phyloP scores from a whole-genome alignment of 2,888 invertebrate species.

The Cotesia congregata region DNA sequence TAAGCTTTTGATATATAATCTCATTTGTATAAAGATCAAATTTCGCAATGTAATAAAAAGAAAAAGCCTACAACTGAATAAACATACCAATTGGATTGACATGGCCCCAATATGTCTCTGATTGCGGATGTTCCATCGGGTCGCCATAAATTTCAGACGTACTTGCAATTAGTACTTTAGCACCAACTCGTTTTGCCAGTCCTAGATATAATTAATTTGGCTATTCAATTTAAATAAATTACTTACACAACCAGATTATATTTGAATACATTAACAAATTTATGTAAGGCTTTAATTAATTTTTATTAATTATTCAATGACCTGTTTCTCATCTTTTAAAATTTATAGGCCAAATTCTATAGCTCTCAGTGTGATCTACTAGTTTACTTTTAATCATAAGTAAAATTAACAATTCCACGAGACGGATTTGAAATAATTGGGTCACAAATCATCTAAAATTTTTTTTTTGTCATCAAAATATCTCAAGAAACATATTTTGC shows the following conservation, averaged over 20 bases:
- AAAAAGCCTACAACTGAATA: not conserved
- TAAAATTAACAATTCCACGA: not conserved
- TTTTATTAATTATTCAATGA: not conserved
- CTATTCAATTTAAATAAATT: not conserved
- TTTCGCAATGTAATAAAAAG: not conserved
- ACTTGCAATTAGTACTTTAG: constrained; percentile 94
- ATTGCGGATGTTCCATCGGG: constrained; percentile 97
- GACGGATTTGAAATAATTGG: not conserved
- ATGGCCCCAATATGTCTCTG: constrained; percentile 98
- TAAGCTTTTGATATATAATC: not conserved
- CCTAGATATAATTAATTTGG: constrained; percentile 72
- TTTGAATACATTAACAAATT: constrained; percentile 4
- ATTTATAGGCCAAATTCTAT: not conserved
- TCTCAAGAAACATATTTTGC: too few relatives aligned
- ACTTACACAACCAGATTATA: not conserved
- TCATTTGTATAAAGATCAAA: not conserved
- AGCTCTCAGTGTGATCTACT: not conserved
- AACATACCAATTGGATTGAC: constrained; percentile 94
- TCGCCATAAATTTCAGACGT: constrained; percentile 99
- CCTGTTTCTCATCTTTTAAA: not conserved
- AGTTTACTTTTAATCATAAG: not conserved
- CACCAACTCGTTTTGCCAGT: constrained; percentile 92
- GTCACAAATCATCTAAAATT: not conserved
- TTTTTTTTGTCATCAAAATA: too few relatives aligned
- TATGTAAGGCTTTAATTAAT: not conserved